These are phyloP conservation scores for Geococcyx californianus DNA, from an alignment of 2,113 vertebrate genomes.

Conservation along the genomic window DNA sequence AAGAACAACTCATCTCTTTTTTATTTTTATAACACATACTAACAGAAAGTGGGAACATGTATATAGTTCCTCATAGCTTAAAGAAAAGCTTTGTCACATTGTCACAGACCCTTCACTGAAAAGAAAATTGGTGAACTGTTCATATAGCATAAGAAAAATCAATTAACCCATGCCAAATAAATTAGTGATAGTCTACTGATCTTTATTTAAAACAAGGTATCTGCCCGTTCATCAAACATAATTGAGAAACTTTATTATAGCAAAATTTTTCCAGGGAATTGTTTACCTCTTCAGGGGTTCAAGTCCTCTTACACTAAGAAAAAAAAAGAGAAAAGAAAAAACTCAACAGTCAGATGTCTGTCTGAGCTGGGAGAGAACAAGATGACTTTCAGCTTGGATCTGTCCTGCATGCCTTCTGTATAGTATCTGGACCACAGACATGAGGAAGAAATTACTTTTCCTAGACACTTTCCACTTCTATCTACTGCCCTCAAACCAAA, in stretches of 20 bases:
- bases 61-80: not conserved
- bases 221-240: not conserved
- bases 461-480: not conserved
- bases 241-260: not conserved
- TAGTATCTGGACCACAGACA: not conserved
- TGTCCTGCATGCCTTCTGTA: not conserved
- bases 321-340: not conserved
- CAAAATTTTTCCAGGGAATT: not conserved
- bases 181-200: not conserved
- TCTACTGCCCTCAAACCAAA: not conserved
- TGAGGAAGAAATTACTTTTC: not conserved
- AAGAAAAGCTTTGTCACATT: not conserved
- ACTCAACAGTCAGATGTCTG: not conserved
- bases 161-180: not conserved
- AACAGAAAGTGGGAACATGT: not conserved
- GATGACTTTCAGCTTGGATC: not conserved
- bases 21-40: not conserved
- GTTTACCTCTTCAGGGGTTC: not conserved
- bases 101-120: not conserved
- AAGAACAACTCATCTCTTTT: not conserved
- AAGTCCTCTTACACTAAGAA: accelerated
- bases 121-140: not conserved
- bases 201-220: not conserved
- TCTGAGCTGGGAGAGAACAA: not conserved
- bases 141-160: not conserved